Evolutionary conservation across 2,797 vertebrate species (phyloP), one percentile per base, ranked within the genome.

Genomic region (Coracias cyanogaster): DNA sequence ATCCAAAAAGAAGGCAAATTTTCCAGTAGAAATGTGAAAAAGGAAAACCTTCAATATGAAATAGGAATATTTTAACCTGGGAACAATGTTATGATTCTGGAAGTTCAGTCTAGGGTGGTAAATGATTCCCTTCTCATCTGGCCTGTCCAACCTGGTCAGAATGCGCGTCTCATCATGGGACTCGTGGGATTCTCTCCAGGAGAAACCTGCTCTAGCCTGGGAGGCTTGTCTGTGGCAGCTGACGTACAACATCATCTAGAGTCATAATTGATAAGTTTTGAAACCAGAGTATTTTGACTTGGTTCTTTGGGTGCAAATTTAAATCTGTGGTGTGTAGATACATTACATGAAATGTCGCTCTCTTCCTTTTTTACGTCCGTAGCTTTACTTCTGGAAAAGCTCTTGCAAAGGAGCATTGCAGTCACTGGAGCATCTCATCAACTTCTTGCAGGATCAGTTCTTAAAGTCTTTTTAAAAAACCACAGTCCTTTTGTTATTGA

Each of bases 321-420:
- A 74, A 15, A 37, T 67, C 19, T 22, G 2, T 58, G 37, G 12
- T n/a, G 28, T 35, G 14, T 64, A 28, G 22, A 17, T 41, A 9
- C 0, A 4, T 8, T 14, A 26, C 2, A 2, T 19, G 19, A 46
- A 49, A 20, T 61, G 15, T 49, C 13, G 8, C 4, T 8, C 4
- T 48, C 22, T 4, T 0, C 11, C 2, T 3, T 0, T 16, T 3
- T 37, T 28, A 31, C 8, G 7, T 46, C 24, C n/a, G 7, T 35
- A 8, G 45, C 5, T 76, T 51, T 7, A 8, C 13, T 65, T 55
- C 25, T 77, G 39, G 21, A 62, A 62, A 77, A 71, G 37, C 9
- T 31, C 12, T 67, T 62, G 39, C 6, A 13, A 45, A 46, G 41
- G 22, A 76, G 20, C 37, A 1, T 46, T 70, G 48, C 15, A 46